A percentile compares a stretch with the other conserved stretches of the same genome.
Evolutionary conservation across 2,888 invertebrate species (phyloP).

Genomic region (Seira musarum): DNA sequence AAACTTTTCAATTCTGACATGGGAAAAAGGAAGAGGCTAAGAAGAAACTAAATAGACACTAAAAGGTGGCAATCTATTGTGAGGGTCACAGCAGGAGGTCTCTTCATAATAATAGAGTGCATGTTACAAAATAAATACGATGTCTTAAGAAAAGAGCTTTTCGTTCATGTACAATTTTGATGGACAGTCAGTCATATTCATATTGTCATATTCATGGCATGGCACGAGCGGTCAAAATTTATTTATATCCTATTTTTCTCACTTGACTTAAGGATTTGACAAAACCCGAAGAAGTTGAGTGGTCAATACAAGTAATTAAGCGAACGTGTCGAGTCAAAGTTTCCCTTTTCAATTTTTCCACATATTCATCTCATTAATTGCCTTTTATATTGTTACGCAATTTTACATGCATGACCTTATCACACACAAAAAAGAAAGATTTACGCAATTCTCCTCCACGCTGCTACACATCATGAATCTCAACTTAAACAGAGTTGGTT

Average conservation of each 20-base stretch:
- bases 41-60: not conserved
- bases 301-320: no score
- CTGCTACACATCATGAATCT: not conserved
- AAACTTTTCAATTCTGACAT: slow-evolving; percentile 20
- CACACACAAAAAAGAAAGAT: not conserved
- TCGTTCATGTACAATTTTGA: not conserved
- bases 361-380: slow-evolving; percentile 24
- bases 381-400: slow-evolving; percentile 33
- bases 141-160: not conserved
- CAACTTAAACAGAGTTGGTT: no score
- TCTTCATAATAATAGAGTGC: slow-evolving; percentile 23
- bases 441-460: slow-evolving; percentile 30
- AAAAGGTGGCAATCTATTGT: slow-evolving; percentile 24
- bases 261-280: no score
- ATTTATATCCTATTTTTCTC: no score
- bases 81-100: slow-evolving; percentile 41
- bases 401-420: slow-evolving; percentile 24
- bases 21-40: slow-evolving; percentile 1
- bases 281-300: no score
- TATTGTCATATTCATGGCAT: no score
- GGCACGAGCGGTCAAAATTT: no score
- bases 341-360: not conserved
- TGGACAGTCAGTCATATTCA: no score
- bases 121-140: slow-evolving; percentile 2
- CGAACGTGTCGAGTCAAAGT: not conserved